Conservation (phyloP, 2,888 invertebrate species). For the Hirtodrosophila alboralis region DNA sequence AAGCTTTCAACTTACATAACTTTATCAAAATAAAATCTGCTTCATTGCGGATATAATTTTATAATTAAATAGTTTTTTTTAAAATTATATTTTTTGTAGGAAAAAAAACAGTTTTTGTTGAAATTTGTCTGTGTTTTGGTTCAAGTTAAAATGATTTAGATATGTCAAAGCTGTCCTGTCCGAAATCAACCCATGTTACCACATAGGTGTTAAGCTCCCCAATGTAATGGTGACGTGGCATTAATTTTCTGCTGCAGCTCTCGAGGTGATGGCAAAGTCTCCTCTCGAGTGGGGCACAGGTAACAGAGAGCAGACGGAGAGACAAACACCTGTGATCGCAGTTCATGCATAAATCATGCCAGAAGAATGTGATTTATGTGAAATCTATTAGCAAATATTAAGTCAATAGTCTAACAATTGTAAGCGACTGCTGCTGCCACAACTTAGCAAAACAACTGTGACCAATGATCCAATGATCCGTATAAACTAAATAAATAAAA, state of each 20-base stretch:
- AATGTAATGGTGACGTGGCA: constrained; percentile 27
- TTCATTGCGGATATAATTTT: no score
- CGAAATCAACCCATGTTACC: constrained; percentile 6
- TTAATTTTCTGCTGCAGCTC: constrained; percentile 12
- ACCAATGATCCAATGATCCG: constrained; percentile 32
- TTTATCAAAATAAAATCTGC: no score
- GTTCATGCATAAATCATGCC: constrained; percentile 67
- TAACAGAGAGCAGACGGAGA: constrained; percentile 15
- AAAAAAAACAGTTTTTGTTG: no score
- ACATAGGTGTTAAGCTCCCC: constrained; percentile 16
- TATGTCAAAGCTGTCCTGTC: not conserved
- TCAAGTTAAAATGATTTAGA: no score
- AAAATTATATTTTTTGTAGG: no score
- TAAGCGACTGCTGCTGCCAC: constrained; percentile 16
- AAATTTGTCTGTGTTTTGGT: no score
- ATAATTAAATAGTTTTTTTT: no score
- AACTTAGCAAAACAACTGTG: constrained; percentile 25
- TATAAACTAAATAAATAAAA: constrained; percentile 63
- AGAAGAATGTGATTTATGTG: constrained; percentile 66
- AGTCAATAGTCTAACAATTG: constrained; percentile 69
- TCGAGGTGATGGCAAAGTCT: constrained; percentile 26
- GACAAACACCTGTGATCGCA: constrained; percentile 44
- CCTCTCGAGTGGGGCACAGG: constrained; percentile 19
- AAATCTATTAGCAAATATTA: constrained; percentile 72
- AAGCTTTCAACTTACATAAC: no score